These are phyloP conservation scores for Epinotia ramella DNA, from an alignment of 2,888 invertebrate genomes.

Conservation along the genomic window DNA sequence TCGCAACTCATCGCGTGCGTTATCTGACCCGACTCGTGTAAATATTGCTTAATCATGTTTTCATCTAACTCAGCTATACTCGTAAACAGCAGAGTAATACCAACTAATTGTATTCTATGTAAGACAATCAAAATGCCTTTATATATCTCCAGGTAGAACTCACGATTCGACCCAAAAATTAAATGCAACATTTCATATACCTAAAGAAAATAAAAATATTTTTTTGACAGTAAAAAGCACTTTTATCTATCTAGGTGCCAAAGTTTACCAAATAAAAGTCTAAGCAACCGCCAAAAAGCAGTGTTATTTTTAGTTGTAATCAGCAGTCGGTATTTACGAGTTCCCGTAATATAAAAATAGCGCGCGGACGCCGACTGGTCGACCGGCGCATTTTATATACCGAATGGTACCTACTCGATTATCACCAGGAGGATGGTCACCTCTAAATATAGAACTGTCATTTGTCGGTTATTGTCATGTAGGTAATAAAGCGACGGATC, in stretches of 20 bases:
- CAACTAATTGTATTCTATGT: background rate
- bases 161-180: too few relatives aligned
- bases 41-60: conserved; percentile 20
- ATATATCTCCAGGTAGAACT: too few relatives aligned
- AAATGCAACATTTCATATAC: background rate
- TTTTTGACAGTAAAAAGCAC: background rate
- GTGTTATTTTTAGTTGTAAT: conserved; percentile 25
- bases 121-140: background rate
- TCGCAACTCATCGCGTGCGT: background rate
- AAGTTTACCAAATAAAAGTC: background rate
- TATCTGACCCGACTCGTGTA: conserved; percentile 8
- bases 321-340: conserved; percentile 15
- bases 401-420: conserved; percentile 17
- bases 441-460: conserved; percentile 35
- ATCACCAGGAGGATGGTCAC: conserved; percentile 25
- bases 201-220: background rate
- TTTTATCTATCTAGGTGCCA: background rate
- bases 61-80: conserved; percentile 2
- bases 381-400: conserved; percentile 7
- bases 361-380: conserved; percentile 11
- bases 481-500: background rate
- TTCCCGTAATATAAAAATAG: conserved; percentile 32
- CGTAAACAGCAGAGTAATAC: background rate
- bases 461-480: conserved; percentile 10
- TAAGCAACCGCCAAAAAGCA: background rate